A percentile compares a stretch with the other conserved stretches of the same genome.
Conservation (phyloP, 2,888 invertebrate species). For the Reticulitermes lucifugus region DNA sequence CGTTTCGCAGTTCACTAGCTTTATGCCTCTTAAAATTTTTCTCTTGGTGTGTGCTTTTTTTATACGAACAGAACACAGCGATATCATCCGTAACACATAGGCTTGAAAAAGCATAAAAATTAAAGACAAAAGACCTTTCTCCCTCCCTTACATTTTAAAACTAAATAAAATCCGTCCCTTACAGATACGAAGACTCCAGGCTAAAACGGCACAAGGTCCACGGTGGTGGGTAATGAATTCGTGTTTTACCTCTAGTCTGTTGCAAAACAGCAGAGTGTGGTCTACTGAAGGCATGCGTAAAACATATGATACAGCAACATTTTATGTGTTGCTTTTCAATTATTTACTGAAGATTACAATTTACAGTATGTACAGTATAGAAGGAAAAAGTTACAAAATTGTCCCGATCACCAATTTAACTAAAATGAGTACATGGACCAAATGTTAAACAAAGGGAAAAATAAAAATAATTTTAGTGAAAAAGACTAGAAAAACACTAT, state of each 20-base stretch:
- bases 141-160: background rate
- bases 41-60: background rate
- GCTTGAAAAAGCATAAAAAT: background rate
- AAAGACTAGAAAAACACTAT: too few relatives aligned
- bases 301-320: background rate
- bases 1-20: background rate
- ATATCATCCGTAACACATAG: background rate
- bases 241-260: background rate
- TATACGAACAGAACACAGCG: background rate
- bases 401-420: too few relatives aligned
- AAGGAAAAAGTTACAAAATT: too few relatives aligned
- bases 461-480: too few relatives aligned
- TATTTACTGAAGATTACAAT: too few relatives aligned
- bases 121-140: background rate
- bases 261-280: background rate
- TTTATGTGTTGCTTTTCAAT: too few relatives aligned
- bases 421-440: too few relatives aligned
- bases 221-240: background rate
- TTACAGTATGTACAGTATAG: too few relatives aligned
- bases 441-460: too few relatives aligned
- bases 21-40: background rate
- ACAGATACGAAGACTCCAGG: background rate
- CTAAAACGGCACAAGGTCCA: background rate
- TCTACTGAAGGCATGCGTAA: background rate
- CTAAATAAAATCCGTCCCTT: background rate